Evolutionary conservation across 64 coral and sea anemone genomes (phyloP), one percentile per base, ranked within the genome.

Genomic region (Montipora sp.): DNA sequence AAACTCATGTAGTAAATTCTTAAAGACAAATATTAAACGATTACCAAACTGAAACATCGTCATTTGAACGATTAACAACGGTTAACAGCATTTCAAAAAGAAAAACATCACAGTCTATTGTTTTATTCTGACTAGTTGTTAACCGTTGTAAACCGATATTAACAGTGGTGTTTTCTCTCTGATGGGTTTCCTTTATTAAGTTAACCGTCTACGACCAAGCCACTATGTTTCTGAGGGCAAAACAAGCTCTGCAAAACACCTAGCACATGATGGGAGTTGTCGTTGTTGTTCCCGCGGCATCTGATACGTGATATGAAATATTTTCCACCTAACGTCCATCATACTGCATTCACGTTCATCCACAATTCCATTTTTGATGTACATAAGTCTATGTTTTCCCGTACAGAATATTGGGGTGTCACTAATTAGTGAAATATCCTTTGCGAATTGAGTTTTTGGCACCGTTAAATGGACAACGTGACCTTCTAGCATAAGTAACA

Each of bases 311-410:
- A 84, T 84, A 43, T 81, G 67, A 80, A 80, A 47, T 36, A 80
- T 78, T n/a, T 76, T 89, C 87, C 87, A 77, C 77, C 87, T 19
- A 53, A 89, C 72, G 36, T 47, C 75, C 87, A 89, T 89, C 87
- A 89, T 89, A 48, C 77, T 73, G 8, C 72, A 58, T 48, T 89
- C 87, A 21, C 72, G 71, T 20, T 89, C 87, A 51, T 89, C 87
- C n/a, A 89, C 53, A 27, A 89, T 75, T 48, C 72, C 72, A 77
- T 78, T 78, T 27, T 89, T 89, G 21, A 89, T 75, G 44, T 77
- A 89, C n/a, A 89, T 45, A 15, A 89, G 74, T 36, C 72, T 49
- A 47, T 59, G 48, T 89, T 89, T 89, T 36, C 73, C 77, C 75
- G 87, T 77, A 58, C 87, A 89, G 43, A 89, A 89, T 66, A 89